These are phyloP conservation scores for Tiaroga cobitis DNA, from an alignment of 2,797 vertebrate species.

Conservation along the genomic window DNA sequence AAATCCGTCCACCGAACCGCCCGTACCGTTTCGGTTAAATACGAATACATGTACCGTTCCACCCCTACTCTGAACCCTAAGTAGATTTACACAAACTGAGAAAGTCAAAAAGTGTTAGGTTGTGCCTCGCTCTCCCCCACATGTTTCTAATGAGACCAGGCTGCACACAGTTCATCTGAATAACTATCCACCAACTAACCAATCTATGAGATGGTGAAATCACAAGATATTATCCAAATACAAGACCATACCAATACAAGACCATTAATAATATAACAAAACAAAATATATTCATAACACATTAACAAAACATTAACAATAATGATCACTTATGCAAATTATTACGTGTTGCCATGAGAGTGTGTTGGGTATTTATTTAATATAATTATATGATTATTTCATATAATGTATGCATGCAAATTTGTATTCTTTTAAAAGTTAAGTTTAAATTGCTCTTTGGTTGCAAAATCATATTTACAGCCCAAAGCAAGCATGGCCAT, in stretches of 20 bases:
- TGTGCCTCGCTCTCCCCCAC: too few relatives aligned
- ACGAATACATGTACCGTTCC: too few relatives aligned
- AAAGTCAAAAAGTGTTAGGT: too few relatives aligned
- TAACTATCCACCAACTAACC: background rate
- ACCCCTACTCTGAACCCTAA: too few relatives aligned
- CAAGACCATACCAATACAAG: too few relatives aligned
- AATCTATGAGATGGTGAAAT: background rate
- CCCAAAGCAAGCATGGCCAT: slow-evolving; percentile 16
- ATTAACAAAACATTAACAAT: background rate
- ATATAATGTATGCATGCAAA: background rate
- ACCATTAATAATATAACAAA: background rate
- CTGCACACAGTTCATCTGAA: background rate
- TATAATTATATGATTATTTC: background rate
- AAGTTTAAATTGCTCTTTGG: slow-evolving; percentile 3
- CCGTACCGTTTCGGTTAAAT: too few relatives aligned
- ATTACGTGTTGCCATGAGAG: background rate
- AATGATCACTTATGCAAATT: background rate
- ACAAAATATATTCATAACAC: background rate
- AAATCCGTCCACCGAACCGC: too few relatives aligned
- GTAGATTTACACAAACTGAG: too few relatives aligned
- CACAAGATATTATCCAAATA: background rate
- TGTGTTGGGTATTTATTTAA: background rate
- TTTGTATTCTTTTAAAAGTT: background rate
- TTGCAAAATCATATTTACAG: background rate
- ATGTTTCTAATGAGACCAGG: too few relatives aligned